A percentile compares a stretch with the other conserved stretches of the same genome.
Conservation (phyloP, 1,140 invertebrate species). For the Megathymus violae region DNA sequence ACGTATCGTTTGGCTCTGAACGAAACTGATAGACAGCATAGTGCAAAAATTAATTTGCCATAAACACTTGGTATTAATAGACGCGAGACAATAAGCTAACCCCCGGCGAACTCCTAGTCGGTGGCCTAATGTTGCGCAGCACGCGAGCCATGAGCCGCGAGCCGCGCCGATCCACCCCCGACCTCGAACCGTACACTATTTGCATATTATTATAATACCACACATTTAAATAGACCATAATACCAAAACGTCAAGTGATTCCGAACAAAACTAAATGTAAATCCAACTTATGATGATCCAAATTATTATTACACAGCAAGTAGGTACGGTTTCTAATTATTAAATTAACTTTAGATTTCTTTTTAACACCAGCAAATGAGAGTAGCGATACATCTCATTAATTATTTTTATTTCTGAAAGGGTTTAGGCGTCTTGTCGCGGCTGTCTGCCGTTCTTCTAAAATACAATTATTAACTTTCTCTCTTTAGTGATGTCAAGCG, state of each 20-base stretch:
- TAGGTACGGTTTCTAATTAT: no score
- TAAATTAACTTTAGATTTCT: no score
- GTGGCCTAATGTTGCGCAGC: conserved; percentile 66
- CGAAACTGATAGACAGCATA: conserved; percentile 18
- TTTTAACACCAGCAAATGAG: conserved; percentile 1
- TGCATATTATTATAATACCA: conserved; percentile 49
- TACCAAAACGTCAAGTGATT: conserved; percentile 4
- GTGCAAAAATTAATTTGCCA: conserved; percentile 65
- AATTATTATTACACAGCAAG: no score
- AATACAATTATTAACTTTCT: conserved; percentile 66
- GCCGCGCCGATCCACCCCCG: conserved; percentile 45
- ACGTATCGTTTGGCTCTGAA: conserved; percentile 4
- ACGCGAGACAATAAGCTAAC: conserved; percentile 73
- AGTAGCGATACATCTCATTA: conserved; percentile 49
- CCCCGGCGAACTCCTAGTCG: conserved; percentile 57
- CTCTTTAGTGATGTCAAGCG: conserved; percentile 55
- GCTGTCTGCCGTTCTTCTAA: conserved; percentile 55
- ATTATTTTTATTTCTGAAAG: conserved; percentile 63
- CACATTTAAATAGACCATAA: conserved; percentile 31
- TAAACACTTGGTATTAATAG: conserved; percentile 76
- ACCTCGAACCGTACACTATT: conserved; percentile 50
- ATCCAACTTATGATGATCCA: no score
- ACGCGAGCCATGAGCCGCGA: conserved; percentile 55
- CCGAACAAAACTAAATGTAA: conserved; percentile 4
- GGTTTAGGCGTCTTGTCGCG: conserved; percentile 55